These are phyloP conservation scores for Peromyscus californicus DNA, from an alignment of 2,113 vertebrate genomes.

Conservation along the genomic window DNA sequence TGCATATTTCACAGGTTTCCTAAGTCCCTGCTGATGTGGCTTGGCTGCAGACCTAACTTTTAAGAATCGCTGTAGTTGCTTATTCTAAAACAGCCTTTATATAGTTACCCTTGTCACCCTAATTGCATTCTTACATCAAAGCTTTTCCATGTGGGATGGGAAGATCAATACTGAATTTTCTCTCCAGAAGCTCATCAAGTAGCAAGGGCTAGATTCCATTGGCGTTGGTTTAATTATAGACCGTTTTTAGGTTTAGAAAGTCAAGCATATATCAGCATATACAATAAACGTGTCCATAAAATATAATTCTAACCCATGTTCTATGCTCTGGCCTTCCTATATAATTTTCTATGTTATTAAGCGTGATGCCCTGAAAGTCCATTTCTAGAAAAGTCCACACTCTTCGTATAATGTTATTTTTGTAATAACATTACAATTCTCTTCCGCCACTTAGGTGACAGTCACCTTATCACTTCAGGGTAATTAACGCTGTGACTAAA, in stretches of 20 bases:
- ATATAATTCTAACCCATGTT: background rate
- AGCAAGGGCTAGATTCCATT: background rate
- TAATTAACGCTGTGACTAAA: background rate
- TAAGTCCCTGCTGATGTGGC: background rate
- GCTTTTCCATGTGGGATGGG: background rate
- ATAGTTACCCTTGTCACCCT: background rate
- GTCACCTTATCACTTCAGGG: background rate
- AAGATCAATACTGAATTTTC: background rate
- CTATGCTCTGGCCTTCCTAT: background rate
- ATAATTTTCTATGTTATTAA: background rate
- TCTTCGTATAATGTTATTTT: slow-evolving; percentile 6
- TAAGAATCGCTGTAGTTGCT: background rate
- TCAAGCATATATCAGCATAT: background rate
- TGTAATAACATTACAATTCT: background rate
- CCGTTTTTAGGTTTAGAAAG: background rate
- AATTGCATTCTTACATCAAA: background rate
- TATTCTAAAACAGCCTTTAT: background rate
- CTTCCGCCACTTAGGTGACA: background rate
- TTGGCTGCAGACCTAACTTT: background rate
- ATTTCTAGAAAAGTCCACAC: background rate
- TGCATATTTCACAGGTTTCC: background rate
- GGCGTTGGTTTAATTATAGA: background rate
- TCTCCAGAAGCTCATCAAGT: background rate
- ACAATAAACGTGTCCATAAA: background rate
- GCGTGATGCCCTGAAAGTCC: background rate